These are phyloP conservation scores for Trypoxylus dichotomus DNA, from an alignment of 1,140 invertebrate species.

Conservation along the genomic window DNA sequence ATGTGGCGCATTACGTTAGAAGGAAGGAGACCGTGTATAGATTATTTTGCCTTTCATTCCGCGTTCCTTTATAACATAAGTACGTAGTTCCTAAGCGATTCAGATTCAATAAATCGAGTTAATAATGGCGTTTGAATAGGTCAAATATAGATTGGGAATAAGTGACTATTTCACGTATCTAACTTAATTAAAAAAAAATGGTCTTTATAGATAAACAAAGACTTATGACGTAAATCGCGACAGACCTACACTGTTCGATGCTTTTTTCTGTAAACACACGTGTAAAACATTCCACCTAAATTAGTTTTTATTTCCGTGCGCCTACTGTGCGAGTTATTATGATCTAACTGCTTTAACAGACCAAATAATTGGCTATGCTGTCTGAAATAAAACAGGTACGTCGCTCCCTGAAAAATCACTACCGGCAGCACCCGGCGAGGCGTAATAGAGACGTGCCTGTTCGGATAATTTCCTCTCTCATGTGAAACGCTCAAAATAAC, in stretches of 20 bases:
- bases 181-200: too few relatives aligned
- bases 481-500: slow-evolving; percentile 1
- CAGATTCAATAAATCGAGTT: too few relatives aligned
- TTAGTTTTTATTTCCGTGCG: slow-evolving; percentile 10
- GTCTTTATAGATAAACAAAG: background rate
- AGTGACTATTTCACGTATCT: too few relatives aligned
- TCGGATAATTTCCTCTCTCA: slow-evolving; percentile 14
- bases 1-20: background rate
- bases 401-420: slow-evolving; percentile 6
- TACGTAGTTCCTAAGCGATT: too few relatives aligned
- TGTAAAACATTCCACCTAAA: slow-evolving; percentile 8
- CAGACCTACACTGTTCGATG: background rate
- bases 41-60: too few relatives aligned
- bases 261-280: background rate
- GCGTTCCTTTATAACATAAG: too few relatives aligned
- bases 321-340: background rate
- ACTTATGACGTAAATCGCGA: background rate
- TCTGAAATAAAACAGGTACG: slow-evolving; percentile 23
- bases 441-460: background rate
- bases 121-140: too few relatives aligned
- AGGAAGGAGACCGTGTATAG: background rate
- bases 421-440: background rate
- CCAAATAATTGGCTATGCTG: background rate
- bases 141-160: too few relatives aligned
- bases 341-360: slow-evolving; percentile 4